phyloP scores from a whole-genome alignment of 1,140 invertebrate genomes.

The Whitmania pigra region DNA sequence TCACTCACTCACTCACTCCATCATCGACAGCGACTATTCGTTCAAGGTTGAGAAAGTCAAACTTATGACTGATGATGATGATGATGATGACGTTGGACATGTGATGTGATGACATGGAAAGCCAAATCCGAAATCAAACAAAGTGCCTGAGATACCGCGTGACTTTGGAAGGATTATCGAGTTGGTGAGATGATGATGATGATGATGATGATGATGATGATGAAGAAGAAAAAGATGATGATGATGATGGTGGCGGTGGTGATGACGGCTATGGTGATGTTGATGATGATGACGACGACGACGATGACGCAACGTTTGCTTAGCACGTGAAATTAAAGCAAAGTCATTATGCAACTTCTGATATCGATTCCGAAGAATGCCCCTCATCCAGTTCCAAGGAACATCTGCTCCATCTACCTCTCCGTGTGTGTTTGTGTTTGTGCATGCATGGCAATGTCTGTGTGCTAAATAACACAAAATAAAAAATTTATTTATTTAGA shows the following conservation, averaged over 20 bases:
- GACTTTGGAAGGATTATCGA: no score
- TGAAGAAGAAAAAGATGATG: background rate
- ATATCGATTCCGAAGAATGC: no score
- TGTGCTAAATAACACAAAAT: no score
- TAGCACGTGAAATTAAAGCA: background rate
- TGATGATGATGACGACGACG: background rate
- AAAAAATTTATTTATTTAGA: no score
- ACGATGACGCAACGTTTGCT: background rate
- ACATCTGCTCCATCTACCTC: background rate
- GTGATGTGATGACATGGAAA: background rate
- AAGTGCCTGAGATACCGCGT: no score
- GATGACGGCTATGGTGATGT: background rate
- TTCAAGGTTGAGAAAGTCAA: background rate
- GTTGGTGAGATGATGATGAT: background rate
- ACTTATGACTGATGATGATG: background rate
- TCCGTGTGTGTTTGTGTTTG: background rate
- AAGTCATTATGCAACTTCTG: no score
- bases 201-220: background rate
- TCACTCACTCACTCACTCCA: slow-evolving; percentile 19
- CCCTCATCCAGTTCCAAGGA: no score
- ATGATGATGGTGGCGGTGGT: background rate
- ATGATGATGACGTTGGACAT: background rate
- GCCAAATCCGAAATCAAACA: no score
- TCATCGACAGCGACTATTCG: background rate
- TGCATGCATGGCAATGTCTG: background rate